Conservation (phyloP, 2,888 invertebrate species). For the Teleogryllus oceanicus region DNA sequence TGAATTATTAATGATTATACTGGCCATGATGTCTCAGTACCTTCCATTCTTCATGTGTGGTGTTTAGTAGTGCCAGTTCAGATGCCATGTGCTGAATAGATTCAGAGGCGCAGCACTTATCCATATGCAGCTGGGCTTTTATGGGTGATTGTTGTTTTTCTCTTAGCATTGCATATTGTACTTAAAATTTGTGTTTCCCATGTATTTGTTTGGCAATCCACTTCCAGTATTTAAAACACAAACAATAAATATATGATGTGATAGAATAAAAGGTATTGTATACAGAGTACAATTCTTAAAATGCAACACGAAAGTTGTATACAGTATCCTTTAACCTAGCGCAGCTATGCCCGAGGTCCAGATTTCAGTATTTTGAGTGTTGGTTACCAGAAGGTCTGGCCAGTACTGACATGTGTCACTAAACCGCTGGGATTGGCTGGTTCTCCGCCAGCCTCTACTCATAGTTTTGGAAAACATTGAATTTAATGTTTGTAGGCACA, state of each 20-base stretch:
- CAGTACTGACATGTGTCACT: conserved; percentile 18
- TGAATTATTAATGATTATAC: conserved; percentile 3
- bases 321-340: conserved; percentile 18
- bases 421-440: neutral
- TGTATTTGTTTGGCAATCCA: conserved; percentile 12
- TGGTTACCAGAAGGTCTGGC: conserved; percentile 4
- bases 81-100: conserved; percentile 4
- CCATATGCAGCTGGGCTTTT: conserved; percentile 11
- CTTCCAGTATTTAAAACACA: conserved; percentile 18
- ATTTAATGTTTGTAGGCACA: conserved; percentile 18
- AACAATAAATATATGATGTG: conserved; percentile 11
- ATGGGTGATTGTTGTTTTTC: neutral
- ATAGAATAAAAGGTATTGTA: conserved; percentile 18
- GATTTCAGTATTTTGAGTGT: conserved; percentile 18
- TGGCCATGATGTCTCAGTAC: conserved; percentile 18
- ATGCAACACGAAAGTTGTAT: neutral
- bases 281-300: conserved; percentile 18
- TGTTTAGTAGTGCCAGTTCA: conserved; percentile 2
- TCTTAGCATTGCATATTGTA: conserved; percentile 18
- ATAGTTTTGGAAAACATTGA: conserved; percentile 12
- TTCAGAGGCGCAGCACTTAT: conserved; percentile 4
- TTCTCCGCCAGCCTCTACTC: neutral
- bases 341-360: conserved; percentile 18
- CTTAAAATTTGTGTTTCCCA: conserved; percentile 18
- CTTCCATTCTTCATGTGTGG: conserved; percentile 18